Evolutionary conservation across 2,113 vertebrate species (phyloP).

Genomic region (Apus apus): DNA sequence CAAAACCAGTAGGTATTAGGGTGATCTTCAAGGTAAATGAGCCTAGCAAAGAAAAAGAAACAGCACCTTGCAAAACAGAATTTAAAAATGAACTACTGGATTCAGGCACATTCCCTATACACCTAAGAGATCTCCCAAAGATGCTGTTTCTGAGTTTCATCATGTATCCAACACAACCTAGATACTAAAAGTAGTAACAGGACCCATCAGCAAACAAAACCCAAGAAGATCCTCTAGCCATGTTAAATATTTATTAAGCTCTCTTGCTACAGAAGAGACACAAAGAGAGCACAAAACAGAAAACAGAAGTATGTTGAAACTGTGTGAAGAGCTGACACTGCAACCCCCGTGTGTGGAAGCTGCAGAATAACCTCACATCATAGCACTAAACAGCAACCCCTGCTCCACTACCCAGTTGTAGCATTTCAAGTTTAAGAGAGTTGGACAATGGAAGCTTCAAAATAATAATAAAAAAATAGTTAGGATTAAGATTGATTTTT

Average conservation of each 20-base stretch:
- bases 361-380: neutral
- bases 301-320: neutral
- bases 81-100: neutral
- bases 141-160: neutral
- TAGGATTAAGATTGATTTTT: neutral
- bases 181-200: neutral
- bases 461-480: neutral
- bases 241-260: constrained; percentile 49
- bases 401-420: neutral
- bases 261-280: neutral
- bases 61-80: neutral
- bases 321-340: neutral
- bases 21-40: neutral
- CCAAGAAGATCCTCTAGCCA: neutral
- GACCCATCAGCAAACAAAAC: neutral
- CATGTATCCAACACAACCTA: neutral
- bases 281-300: neutral
- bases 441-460: neutral
- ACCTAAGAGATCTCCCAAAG: neutral
- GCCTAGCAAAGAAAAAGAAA: neutral
- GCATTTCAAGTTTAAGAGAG: neutral
- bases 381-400: neutral
- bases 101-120: neutral
- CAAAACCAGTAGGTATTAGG: neutral
- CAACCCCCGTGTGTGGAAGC: neutral